Evolutionary conservation across 2,113 vertebrate species (phyloP).

Genomic region (Corythornis vintsioides): DNA sequence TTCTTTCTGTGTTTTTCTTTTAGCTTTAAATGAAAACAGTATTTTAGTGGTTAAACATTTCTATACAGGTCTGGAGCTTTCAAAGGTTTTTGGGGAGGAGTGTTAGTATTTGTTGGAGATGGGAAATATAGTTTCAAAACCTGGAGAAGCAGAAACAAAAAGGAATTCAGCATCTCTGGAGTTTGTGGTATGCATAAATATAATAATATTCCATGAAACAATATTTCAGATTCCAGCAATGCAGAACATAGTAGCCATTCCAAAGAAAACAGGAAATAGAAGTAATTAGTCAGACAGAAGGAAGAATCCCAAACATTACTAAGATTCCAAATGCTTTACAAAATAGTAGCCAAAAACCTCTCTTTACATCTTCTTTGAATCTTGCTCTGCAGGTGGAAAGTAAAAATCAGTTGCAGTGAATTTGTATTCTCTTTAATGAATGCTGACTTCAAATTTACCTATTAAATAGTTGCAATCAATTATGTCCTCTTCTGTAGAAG

Average conservation of each 20-base stretch:
- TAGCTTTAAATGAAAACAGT: not conserved
- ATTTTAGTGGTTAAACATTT: not conserved
- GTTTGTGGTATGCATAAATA: constrained; percentile 56
- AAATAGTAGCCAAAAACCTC: not conserved
- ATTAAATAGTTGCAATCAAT: not conserved
- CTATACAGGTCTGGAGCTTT: not conserved
- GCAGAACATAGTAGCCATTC: constrained; percentile 29
- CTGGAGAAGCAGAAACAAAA: not conserved
- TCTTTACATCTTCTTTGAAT: not conserved
- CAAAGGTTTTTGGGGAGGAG: fast-evolving
- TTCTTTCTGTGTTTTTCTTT: not conserved
- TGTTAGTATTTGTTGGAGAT: not conserved
- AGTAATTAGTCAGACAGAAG: constrained; percentile 29
- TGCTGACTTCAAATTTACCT: not conserved
- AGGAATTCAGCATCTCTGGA: constrained; percentile 24
- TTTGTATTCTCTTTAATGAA: not conserved
- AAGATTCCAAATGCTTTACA: not conserved
- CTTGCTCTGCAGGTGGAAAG: not conserved
- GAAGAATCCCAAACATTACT: constrained; percentile 49
- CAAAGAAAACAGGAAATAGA: constrained; percentile 64
- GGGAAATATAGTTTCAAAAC: not conserved
- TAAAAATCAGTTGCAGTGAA: not conserved
- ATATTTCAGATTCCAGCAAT: constrained; percentile 60
- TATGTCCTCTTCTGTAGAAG: not conserved
- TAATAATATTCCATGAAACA: constrained; percentile 36